Base-by-base conservation (phyloP, 2,113 vertebrate species). In the Beaufortia kweichowensis region DNA sequence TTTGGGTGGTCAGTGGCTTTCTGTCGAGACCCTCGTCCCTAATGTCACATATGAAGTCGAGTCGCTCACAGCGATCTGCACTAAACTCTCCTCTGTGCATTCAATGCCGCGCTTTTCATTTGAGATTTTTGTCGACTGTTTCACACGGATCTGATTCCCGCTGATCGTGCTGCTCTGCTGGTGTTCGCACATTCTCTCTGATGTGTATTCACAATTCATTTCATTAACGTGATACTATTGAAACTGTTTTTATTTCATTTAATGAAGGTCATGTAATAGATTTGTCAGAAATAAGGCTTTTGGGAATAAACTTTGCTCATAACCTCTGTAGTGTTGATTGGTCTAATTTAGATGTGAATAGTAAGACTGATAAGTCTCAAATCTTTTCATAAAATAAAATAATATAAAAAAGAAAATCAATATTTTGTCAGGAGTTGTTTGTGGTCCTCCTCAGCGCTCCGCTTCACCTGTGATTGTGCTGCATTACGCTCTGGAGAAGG, bases 1-100 rank as follows among this genome's bases (percentile, higher is more conserved):
- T 63, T 70, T 66, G 6, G 77, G 60, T 53, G 81, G 82, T 87
- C 83, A 83, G 85, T 85, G 78, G 78, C 70, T 63, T 31, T 28
- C 65, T 57, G 39, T 17, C 19, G 55, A 31, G 71, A 74, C 56
- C 71, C 71, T 62, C 56, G 15, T 57, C 31, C 53, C 53, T 6
- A 19, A 57, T 57, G 68, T 71, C 68, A 71, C 68, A 71, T 61
- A 73, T 72, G 61, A 57, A 74, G 71, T 48, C 87, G 90, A 89
- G 88, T 88, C 28, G 84, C 87, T 88, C 88, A 88, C 86, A 90
- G 90, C 90, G 90, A 91, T 92, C 91, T 91, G 90, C 87, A 88
- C 82, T 84, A 85, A 85, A 39, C 78, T 85, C 83, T 88, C 89
- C 91, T 90, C 87, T 84, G 91, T 86, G 90, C 84, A 86, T 88